These are phyloP conservation scores for Kryptolebias marmoratus DNA, from an alignment of 2,113 vertebrate genomes.

Conservation along the genomic window DNA sequence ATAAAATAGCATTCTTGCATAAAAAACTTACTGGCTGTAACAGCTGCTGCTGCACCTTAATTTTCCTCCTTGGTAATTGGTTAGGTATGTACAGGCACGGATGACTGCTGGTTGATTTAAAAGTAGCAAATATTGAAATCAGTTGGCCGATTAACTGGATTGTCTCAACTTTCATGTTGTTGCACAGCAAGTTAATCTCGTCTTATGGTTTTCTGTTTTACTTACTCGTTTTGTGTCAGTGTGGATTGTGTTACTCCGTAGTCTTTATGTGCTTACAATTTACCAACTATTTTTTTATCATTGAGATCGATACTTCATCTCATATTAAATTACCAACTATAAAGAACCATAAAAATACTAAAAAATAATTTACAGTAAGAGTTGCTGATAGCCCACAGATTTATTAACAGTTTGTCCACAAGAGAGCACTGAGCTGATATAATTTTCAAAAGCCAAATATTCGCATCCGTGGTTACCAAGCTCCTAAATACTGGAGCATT, in stretches of 20 bases:
- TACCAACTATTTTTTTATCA: not conserved
- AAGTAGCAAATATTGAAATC: too few species aligned
- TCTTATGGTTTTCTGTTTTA: not conserved
- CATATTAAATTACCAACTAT: not conserved
- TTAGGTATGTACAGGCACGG: too few species aligned
- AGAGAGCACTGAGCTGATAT: constrained; percentile 6
- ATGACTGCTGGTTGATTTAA: too few species aligned
- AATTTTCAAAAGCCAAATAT: constrained; percentile 1
- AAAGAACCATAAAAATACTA: not conserved
- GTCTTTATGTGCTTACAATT: not conserved
- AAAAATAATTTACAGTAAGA: not conserved
- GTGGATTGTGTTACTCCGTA: not conserved
- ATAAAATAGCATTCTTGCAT: too few species aligned
- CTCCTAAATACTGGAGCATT: constrained; percentile 1
- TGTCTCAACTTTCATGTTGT: not conserved
- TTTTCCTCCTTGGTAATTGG: too few species aligned
- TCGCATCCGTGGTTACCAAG: not conserved
- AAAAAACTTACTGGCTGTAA: too few species aligned
- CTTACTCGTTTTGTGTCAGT: not conserved
- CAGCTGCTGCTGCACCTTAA: too few species aligned
- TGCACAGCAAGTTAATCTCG: not conserved
- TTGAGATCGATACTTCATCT: not conserved
- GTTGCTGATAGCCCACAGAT: not conserved
- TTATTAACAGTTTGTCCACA: constrained; percentile 4
- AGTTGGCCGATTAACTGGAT: too few species aligned